A percentile compares a stretch with the other conserved stretches of the same genome.
These are phyloP conservation scores for Thunnus thynnus DNA, from an alignment of 2,113 vertebrate genomes.

Conservation along the genomic window DNA sequence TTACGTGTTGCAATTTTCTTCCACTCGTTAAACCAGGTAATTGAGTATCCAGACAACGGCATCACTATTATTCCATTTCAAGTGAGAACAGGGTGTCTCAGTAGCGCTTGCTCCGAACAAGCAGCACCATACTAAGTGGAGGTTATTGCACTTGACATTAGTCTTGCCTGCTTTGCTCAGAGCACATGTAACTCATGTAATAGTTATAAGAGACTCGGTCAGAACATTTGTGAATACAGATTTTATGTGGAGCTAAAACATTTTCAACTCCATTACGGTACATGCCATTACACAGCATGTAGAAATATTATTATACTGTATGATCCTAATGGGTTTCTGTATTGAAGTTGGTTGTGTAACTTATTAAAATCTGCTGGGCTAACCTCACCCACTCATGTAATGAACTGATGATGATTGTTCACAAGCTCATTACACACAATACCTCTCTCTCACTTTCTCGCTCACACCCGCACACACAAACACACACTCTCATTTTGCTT, in stretches of 20 bases:
- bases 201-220: neutral
- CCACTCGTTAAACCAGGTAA: slow-evolving; percentile 46
- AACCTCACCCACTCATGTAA: slow-evolving; percentile 36
- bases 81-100: slow-evolving; percentile 7
- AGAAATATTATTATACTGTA: slow-evolving; percentile 21
- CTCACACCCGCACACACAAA: neutral
- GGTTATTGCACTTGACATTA: slow-evolving; percentile 30
- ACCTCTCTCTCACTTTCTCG: neutral
- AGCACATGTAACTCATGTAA: slow-evolving; percentile 7
- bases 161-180: neutral
- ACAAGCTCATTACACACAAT: slow-evolving; percentile 52
- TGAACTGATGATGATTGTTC: slow-evolving; percentile 52
- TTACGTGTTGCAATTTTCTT: slow-evolving; percentile 37
- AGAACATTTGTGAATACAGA: slow-evolving; percentile 8
- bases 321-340: slow-evolving; percentile 44
- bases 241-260: neutral
- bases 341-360: slow-evolving; percentile 25
- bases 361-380: slow-evolving; percentile 60
- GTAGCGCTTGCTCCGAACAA: neutral
- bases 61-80: slow-evolving; percentile 31
- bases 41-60: slow-evolving; percentile 38
- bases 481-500: slow-evolving; percentile 14
- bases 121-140: neutral
- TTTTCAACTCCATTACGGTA: slow-evolving; percentile 45
- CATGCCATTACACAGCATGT: slow-evolving; percentile 14